Base-by-base conservation (phyloP, 2,113 vertebrate species). In the Indri indri region DNA sequence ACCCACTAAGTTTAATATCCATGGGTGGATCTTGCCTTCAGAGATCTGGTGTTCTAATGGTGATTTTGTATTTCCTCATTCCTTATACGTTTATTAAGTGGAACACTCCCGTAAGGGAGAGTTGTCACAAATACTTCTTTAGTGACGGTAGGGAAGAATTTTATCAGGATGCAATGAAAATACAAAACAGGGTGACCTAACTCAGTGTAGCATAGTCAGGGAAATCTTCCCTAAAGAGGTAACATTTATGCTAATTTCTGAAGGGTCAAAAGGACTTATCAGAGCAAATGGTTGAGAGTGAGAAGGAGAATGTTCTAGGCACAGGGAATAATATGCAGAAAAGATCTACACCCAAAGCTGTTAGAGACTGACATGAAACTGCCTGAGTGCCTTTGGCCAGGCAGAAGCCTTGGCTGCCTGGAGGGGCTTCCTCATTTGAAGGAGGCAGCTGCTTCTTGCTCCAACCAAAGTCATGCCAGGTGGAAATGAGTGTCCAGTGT, bases 21-120 rank as follows among this genome's bases (percentile, higher is more conserved):
- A 10, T 16, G 70, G 91, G 47, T 47, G 74, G 88, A 47, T 77
- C 34, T 83, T 81, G 81, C 40, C 65, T 86, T 37, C 34, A 47
- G 81, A 94, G 50, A 88, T 47, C 63, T 81, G 80, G 9, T 34
- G 11, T 88, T 83, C 30, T 89, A 80, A 73, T 20, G 34, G 50
- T 82, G 16, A 84, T 87, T 96, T 92, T 86, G 14, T 74, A 81
- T 71, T 96, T 96, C 91, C 73, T 89, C 63, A 82, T 91, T 97
- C 93, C 52, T 87, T 88, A 85, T 59, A n/a, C 45, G 50, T 86
- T 83, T 65, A 84, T 70, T 84, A 59, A 85, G 52, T 73, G 82
- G 37, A 81, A 88, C 97, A 90, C 74, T 65, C 86, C 61, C 37
- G 47, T 73, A 68, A 96, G 84, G 34, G 68, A 94, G 42, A 92